phyloP scores from a whole-genome alignment of 2,888 invertebrate species.

The Microchrysa polita region DNA sequence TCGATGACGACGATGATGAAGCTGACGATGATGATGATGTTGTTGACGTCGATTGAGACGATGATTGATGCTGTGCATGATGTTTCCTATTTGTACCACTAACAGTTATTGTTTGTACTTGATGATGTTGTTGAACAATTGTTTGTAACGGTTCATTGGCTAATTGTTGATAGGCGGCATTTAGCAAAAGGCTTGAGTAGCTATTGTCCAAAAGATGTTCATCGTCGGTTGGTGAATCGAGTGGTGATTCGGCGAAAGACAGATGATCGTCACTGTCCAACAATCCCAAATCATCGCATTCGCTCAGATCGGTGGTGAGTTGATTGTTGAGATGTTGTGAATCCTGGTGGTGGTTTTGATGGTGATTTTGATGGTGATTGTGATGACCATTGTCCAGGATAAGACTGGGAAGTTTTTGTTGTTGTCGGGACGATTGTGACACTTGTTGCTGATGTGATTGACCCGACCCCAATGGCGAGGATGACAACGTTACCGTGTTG shows the following conservation, averaged over 20 bases:
- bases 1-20: slow-evolving; percentile 28
- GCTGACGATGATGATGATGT: slow-evolving; percentile 9
- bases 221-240: slow-evolving; percentile 63
- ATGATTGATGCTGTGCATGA: slow-evolving; percentile 20
- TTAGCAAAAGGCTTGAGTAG: slow-evolving; percentile 77
- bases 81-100: slow-evolving; percentile 27
- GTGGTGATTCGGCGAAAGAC: slow-evolving; percentile 70
- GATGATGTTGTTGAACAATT: slow-evolving; percentile 28
- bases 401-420: slow-evolving; percentile 45
- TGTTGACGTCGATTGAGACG: slow-evolving; percentile 29
- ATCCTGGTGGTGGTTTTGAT: slow-evolving; percentile 53
- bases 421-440: slow-evolving; percentile 49
- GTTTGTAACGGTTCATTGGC: slow-evolving; percentile 52
- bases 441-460: slow-evolving; percentile 46
- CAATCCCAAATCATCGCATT: slow-evolving; percentile 78
- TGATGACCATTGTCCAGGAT: slow-evolving; percentile 46
- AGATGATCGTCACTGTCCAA: slow-evolving; percentile 80
- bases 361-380: slow-evolving; percentile 53
- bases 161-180: slow-evolving; percentile 67
- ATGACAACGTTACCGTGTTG: neutral
- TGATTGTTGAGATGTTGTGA: slow-evolving; percentile 64
- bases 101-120: slow-evolving; percentile 46
- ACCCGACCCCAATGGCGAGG: neutral
- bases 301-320: slow-evolving; percentile 68
- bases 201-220: slow-evolving; percentile 72